These are phyloP conservation scores for Crotalus viridis DNA, from an alignment of 2,113 vertebrate species.

Conservation along the genomic window DNA sequence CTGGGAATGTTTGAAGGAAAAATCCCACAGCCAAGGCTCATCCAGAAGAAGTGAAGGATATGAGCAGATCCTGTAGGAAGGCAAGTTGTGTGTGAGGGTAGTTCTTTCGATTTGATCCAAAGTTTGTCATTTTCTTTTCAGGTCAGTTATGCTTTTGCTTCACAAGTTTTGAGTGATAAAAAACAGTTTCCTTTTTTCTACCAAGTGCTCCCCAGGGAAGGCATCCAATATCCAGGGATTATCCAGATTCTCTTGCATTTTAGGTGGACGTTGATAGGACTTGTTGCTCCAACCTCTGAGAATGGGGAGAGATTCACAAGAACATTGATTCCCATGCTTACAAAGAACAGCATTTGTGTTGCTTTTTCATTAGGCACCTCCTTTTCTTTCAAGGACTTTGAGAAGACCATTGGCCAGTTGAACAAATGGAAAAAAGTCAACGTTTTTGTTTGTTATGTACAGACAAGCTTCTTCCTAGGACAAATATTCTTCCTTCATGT, in stretches of 20 bases:
- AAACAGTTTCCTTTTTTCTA: not conserved
- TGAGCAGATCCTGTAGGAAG: not conserved
- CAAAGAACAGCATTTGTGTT: not conserved
- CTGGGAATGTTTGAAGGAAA: not conserved
- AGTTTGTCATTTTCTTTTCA: not conserved
- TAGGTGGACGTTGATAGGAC: conserved; percentile 13
- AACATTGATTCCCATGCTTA: not conserved
- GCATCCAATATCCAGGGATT: not conserved
- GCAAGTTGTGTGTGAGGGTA: not conserved
- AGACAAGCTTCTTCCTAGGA: not conserved
- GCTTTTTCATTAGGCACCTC: not conserved
- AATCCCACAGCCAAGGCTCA: not conserved
- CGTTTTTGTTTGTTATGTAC: not conserved
- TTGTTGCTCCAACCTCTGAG: not conserved
- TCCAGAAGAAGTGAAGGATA: not conserved
- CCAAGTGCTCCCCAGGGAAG: not conserved
- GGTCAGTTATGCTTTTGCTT: not conserved
- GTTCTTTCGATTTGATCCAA: not conserved
- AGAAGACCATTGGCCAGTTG: no score
- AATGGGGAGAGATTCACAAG: not conserved
- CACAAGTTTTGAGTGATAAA: not conserved
- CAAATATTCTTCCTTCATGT: not conserved
- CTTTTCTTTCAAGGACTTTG: not conserved
- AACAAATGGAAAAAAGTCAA: not conserved
- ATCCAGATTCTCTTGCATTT: conserved; percentile 17